These are phyloP conservation scores for Dicyrtoma fusca DNA, from an alignment of 2,888 invertebrate genomes.

Conservation along the genomic window DNA sequence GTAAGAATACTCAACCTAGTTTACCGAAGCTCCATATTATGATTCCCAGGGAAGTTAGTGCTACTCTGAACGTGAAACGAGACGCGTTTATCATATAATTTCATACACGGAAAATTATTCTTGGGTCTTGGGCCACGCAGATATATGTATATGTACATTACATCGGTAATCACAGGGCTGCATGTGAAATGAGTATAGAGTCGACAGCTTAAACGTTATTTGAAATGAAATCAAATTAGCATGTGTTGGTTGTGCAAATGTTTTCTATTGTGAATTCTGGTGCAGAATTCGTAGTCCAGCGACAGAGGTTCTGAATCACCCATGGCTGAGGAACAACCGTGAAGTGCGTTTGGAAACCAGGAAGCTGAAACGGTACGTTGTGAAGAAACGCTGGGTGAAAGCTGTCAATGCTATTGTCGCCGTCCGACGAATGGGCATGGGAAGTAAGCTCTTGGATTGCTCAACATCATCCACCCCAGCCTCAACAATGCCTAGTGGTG, in stretches of 20 bases:
- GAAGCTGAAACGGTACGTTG: slow-evolving; percentile 83
- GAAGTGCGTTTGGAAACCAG: slow-evolving; percentile 68
- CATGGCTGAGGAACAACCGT: slow-evolving; percentile 72
- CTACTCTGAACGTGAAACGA: too few species aligned
- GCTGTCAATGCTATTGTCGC: slow-evolving; percentile 87
- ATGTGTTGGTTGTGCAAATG: neutral
- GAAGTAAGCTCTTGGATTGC: slow-evolving; percentile 15
- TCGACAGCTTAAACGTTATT: too few species aligned
- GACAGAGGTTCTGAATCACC: slow-evolving; percentile 80
- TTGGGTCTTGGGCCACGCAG: too few species aligned
- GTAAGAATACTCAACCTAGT: too few species aligned
- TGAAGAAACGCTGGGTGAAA: slow-evolving; percentile 87
- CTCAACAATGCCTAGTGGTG: slow-evolving; percentile 3
- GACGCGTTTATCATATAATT: too few species aligned
- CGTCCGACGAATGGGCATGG: slow-evolving; percentile 70
- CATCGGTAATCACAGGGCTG: too few species aligned
- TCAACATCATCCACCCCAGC: neutral
- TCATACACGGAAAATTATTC: too few species aligned
- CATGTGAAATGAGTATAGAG: too few species aligned
- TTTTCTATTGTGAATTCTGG: neutral
- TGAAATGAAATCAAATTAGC: neutral
- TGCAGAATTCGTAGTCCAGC: slow-evolving; percentile 74
- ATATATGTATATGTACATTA: too few species aligned
- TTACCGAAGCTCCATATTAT: too few species aligned
- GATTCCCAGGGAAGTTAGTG: too few species aligned